These are phyloP conservation scores for Subanguina moxae DNA, from an alignment of 1,140 invertebrate genomes.

Conservation along the genomic window DNA sequence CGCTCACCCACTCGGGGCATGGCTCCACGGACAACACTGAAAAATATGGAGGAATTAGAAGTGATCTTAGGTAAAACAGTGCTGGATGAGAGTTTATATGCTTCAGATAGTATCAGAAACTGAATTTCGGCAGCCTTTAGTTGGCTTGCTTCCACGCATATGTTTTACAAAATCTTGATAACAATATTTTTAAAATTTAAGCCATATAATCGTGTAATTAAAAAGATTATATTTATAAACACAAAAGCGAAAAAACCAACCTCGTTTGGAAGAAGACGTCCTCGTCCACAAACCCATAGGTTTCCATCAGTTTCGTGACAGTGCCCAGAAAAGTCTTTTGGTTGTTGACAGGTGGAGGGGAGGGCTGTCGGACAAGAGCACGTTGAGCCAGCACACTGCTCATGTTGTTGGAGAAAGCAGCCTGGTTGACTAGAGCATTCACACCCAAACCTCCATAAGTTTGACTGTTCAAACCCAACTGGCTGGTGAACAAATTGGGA, in stretches of 20 bases:
- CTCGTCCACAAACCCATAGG: conserved; percentile 93
- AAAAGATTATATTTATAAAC: no score
- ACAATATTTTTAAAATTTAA: no score
- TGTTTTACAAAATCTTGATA: no score
- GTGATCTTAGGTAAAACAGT: no score
- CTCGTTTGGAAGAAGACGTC: conserved; percentile 92
- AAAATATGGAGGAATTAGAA: no score
- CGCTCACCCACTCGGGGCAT: conserved; percentile 77
- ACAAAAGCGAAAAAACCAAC: conserved; percentile 60
- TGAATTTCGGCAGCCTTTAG: no score
- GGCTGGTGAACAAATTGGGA: conserved; percentile 32
- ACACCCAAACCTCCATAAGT: conserved; percentile 52
- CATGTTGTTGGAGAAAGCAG: conserved; percentile 42
- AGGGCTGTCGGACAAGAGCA: background rate
- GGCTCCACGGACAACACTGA: conserved; percentile 74
- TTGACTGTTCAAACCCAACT: conserved; percentile 35
- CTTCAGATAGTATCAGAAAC: no score
- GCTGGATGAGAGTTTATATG: no score
- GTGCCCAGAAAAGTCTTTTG: conserved; percentile 86
- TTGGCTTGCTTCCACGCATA: no score
- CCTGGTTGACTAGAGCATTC: conserved; percentile 45
- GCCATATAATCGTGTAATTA: no score
- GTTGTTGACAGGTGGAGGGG: conserved; percentile 63
- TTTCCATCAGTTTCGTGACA: conserved; percentile 87
- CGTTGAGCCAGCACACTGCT: conserved; percentile 35